These are phyloP conservation scores for Puffinus mauretanicus DNA, from an alignment of 2,113 vertebrate genomes.

Conservation along the genomic window DNA sequence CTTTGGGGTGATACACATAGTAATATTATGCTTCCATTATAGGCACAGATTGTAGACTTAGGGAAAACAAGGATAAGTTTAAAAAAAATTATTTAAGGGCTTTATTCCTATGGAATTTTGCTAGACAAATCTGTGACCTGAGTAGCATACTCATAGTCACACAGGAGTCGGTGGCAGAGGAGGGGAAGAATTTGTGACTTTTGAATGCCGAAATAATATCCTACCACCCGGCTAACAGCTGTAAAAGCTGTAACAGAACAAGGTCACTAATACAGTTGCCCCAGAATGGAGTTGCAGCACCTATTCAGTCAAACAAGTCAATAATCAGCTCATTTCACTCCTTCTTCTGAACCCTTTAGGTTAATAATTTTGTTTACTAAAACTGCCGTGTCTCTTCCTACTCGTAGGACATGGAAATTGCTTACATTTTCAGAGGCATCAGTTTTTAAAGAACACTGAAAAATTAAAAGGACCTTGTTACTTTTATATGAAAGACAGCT, in stretches of 20 bases:
- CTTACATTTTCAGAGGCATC: background rate
- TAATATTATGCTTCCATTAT: background rate
- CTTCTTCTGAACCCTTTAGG: background rate
- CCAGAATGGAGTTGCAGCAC: background rate
- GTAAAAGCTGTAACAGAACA: background rate
- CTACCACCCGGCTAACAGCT: background rate
- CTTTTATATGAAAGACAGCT: background rate
- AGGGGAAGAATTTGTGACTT: background rate
- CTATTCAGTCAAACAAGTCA: background rate
- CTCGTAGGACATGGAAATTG: background rate
- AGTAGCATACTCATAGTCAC: background rate
- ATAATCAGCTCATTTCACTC: background rate
- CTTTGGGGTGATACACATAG: background rate
- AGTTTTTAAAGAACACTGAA: background rate
- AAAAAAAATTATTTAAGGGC: background rate
- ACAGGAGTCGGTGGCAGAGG: background rate
- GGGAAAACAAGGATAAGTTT: background rate
- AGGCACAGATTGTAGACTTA: background rate
- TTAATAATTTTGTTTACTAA: background rate
- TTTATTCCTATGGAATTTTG: background rate
- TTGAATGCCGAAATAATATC: background rate
- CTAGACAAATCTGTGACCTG: background rate
- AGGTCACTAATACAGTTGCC: background rate
- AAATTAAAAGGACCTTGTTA: background rate
- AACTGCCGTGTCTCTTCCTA: background rate